Percentiles rank a stretch among this genome's conserved stretches.
Conservation (phyloP, 2,888 invertebrate species). For the Latheticus oryzae region DNA sequence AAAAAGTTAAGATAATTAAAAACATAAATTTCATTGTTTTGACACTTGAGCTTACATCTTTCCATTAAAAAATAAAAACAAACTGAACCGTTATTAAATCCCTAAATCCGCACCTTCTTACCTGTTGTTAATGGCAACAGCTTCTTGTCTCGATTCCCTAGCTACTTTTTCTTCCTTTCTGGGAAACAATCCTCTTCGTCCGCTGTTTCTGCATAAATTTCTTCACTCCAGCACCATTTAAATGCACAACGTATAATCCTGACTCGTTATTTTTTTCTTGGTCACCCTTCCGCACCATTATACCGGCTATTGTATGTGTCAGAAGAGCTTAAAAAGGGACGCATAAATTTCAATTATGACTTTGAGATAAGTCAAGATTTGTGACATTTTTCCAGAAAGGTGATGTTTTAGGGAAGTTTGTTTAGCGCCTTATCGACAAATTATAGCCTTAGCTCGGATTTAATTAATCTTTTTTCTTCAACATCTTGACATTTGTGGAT, state of each 20-base stretch:
- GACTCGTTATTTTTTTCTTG: constrained; percentile 10
- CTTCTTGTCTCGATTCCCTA: neutral
- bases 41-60: no score
- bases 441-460: constrained; percentile 13
- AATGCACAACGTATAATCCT: constrained; percentile 19
- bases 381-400: constrained; percentile 8
- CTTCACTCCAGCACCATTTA: neutral
- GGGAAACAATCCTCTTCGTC: constrained; percentile 4
- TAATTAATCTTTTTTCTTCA: constrained; percentile 8
- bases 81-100: no score
- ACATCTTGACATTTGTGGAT: constrained; percentile 20
- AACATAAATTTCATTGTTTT: no score
- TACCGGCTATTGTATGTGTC: neutral
- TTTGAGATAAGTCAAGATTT: constrained; percentile 27
- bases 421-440: constrained; percentile 30
- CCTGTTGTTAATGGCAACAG: neutral
- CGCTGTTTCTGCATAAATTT: constrained; percentile 19
- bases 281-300: constrained; percentile 22
- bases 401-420: constrained; percentile 17
- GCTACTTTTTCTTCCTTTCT: neutral
- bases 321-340: constrained; percentile 6
- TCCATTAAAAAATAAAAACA: no score
- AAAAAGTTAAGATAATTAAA: no score
- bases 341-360: constrained; percentile 27
- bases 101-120: no score